phyloP scores from a whole-genome alignment of 2,888 invertebrate species.

The Drosophila anomalata region DNA sequence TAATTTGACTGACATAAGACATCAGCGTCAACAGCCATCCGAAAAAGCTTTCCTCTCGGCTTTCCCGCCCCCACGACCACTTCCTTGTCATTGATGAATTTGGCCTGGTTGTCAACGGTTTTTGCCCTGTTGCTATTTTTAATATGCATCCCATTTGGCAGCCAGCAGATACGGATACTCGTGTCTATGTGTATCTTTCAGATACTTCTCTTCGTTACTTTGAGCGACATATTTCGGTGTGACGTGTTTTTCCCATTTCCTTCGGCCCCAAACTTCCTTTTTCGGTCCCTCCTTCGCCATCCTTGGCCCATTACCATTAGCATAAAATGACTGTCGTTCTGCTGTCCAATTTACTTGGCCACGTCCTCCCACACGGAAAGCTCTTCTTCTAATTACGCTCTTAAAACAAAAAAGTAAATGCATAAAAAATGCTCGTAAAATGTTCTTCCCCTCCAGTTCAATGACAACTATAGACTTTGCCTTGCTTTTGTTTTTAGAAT shows the following conservation, averaged over 20 bases:
- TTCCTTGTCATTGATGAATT: constrained; percentile 67
- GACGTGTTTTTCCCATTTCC: background rate
- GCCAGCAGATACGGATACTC: constrained; percentile 47
- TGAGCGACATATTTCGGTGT: constrained; percentile 45
- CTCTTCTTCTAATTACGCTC: constrained; percentile 58
- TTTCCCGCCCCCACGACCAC: constrained; percentile 27
- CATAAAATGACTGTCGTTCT: constrained; percentile 54
- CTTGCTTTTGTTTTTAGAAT: background rate
- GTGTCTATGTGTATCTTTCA: constrained; percentile 23
- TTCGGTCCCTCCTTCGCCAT: constrained; percentile 1
- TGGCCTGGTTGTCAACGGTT: constrained; percentile 35
- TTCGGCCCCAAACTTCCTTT: background rate
- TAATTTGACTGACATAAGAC: constrained; percentile 22
- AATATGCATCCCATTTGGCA: constrained; percentile 64
- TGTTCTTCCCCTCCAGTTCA: constrained; percentile 25
- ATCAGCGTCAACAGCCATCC: constrained; percentile 22
- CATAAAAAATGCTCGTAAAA: constrained; percentile 51
- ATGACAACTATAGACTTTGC: constrained; percentile 1
- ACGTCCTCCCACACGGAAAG: constrained; percentile 33
- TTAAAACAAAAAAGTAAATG: constrained; percentile 52
- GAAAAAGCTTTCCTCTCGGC: constrained; percentile 6
- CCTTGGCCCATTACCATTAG: constrained; percentile 51
- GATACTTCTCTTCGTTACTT: constrained; percentile 52
- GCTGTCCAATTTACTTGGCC: constrained; percentile 29
- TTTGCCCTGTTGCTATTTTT: constrained; percentile 53